phyloP scores from a whole-genome alignment of 2,888 invertebrate species.

The Limenitis camilla region DNA sequence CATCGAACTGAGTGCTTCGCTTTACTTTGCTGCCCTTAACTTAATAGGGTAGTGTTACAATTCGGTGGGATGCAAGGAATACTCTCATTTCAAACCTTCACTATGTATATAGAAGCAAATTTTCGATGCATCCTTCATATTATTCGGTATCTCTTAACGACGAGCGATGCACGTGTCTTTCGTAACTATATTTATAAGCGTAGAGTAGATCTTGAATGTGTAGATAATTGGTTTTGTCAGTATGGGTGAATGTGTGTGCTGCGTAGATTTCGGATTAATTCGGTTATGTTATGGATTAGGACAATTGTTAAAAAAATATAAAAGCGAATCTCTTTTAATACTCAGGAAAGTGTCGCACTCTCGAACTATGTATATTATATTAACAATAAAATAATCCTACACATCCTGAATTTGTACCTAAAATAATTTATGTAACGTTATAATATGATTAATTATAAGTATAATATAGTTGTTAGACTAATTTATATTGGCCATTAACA shows the following conservation, averaged over 20 bases:
- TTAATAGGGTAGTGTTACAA: constrained; percentile 41
- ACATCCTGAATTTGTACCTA: constrained; percentile 32
- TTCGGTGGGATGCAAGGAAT: constrained; percentile 42
- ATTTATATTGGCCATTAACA: constrained; percentile 46
- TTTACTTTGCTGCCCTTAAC: constrained; percentile 46
- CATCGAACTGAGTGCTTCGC: constrained; percentile 47
- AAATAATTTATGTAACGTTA: constrained; percentile 44
- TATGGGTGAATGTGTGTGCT: constrained; percentile 31
- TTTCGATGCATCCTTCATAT: constrained; percentile 18
- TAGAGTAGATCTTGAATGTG: constrained; percentile 23
- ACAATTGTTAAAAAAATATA: constrained; percentile 21
- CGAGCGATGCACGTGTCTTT: constrained; percentile 24
- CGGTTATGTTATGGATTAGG: constrained; percentile 19
- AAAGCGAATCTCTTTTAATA: constrained; percentile 17
- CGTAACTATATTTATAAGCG: constrained; percentile 21
- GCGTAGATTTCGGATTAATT: constrained; percentile 22
- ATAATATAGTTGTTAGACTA: constrained; percentile 47
- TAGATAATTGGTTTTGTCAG: constrained; percentile 25
- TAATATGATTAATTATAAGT: constrained; percentile 43
- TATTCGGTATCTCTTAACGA: constrained; percentile 14
- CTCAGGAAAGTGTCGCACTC: constrained; percentile 20
- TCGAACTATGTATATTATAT: constrained; percentile 12
- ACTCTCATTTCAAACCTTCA: constrained; percentile 39
- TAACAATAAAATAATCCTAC: constrained; percentile 20
- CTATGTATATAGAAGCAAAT: constrained; percentile 42